These are phyloP conservation scores for Nettapus auritus DNA, from an alignment of 2,113 vertebrate species.

Conservation along the genomic window DNA sequence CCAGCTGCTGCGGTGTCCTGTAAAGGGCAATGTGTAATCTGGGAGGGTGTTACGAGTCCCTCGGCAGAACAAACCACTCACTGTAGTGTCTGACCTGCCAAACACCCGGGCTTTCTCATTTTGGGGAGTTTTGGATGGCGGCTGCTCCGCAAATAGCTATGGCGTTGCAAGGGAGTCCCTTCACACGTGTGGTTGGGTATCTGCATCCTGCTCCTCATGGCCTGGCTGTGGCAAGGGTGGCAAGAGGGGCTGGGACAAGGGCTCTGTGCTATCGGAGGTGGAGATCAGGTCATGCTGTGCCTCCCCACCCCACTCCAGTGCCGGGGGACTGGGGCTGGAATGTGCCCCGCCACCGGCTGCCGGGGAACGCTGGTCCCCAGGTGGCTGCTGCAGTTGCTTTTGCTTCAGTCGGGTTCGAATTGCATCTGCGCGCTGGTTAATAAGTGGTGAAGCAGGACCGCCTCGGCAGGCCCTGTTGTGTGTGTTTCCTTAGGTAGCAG, in stretches of 20 bases:
- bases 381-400: background rate
- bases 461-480: background rate
- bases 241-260: background rate
- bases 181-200: background rate
- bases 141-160: background rate
- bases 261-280: constrained; percentile 47
- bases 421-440: constrained; percentile 24
- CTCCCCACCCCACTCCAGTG: constrained; percentile 24
- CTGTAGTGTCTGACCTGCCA: constrained; percentile 38
- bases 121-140: constrained; percentile 31
- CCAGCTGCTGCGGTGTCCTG: constrained; percentile 45
- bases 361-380: constrained; percentile 48
- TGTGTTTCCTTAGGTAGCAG: background rate
- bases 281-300: constrained; percentile 56
- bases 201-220: background rate
- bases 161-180: background rate
- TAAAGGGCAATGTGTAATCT: constrained; percentile 55
- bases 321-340: background rate
- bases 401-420: background rate
- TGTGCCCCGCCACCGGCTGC: background rate
- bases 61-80: background rate
- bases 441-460: constrained; percentile 1
- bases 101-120: background rate
- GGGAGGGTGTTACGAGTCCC: constrained; percentile 45
- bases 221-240: background rate